A percentile compares a stretch with the other conserved stretches of the same genome.
Evolutionary conservation across 2,113 vertebrate genomes (phyloP).

Genomic region (Callipepla squamata): DNA sequence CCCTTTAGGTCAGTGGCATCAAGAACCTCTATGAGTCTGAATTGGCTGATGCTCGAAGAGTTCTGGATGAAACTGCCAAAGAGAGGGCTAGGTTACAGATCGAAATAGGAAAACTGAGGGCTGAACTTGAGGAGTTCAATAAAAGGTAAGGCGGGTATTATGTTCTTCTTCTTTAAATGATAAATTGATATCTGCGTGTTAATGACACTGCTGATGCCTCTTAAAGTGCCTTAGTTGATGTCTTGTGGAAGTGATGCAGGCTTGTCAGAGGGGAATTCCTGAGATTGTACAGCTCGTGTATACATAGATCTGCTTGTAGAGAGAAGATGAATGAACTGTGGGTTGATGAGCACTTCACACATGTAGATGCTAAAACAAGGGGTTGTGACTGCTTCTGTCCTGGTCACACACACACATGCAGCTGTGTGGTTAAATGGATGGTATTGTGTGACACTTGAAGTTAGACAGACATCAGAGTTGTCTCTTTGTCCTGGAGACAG

Average conservation of each 20-base stretch:
- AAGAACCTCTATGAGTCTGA: conserved; percentile 93
- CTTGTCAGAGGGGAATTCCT: not conserved
- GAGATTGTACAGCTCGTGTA: not conserved
- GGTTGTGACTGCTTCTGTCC: not conserved
- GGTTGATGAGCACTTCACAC: not conserved
- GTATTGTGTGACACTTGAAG: not conserved
- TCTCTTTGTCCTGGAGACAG: not conserved
- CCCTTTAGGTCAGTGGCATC: conserved; percentile 86
- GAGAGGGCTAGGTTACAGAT: conserved; percentile 94
- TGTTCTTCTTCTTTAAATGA: not conserved
- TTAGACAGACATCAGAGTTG: fast-evolving
- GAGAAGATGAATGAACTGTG: not conserved
- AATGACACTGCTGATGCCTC: not conserved
- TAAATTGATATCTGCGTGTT: not conserved
- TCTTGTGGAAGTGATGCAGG: not conserved
- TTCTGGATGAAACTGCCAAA: conserved; percentile 92
- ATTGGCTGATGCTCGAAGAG: conserved; percentile 90
- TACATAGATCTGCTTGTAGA: not conserved
- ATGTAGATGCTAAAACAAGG: not conserved
- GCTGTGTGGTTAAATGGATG: not conserved
- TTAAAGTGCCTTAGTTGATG: not conserved
- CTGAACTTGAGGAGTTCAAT: conserved; percentile 89
- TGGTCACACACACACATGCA: no score
- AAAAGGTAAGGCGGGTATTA: conserved; percentile 80
- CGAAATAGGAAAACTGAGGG: conserved; percentile 87